Evolutionary conservation across 1,140 invertebrate genomes (phyloP).

Genomic region (Orius laevigatus): DNA sequence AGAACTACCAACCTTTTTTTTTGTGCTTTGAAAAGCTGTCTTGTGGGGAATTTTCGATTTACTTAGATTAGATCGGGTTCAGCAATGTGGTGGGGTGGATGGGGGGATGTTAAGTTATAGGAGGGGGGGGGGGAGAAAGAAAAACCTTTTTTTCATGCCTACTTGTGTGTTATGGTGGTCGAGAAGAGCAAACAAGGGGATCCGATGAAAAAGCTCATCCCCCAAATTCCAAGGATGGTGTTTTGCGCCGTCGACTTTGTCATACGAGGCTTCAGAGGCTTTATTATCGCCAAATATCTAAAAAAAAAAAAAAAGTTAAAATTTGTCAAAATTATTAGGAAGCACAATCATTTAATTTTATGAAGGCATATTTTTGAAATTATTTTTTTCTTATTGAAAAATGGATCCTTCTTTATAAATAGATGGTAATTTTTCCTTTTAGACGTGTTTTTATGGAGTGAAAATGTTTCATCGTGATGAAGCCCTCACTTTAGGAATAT

Average conservation of each 20-base stretch:
- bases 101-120: too few species aligned
- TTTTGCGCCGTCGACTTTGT: constrained; percentile 57
- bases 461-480: too few species aligned
- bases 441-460: background rate
- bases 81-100: too few species aligned
- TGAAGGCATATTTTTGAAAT: background rate
- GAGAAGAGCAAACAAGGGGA: constrained; percentile 70
- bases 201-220: constrained; percentile 55
- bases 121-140: background rate
- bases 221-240: constrained; percentile 69
- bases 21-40: too few species aligned
- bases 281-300: constrained; percentile 83
- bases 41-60: too few species aligned
- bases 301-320: too few species aligned
- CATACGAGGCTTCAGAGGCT: constrained; percentile 70
- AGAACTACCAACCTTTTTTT: too few species aligned
- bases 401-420: background rate
- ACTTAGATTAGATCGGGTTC: too few species aligned
- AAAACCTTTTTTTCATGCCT: constrained; percentile 22
- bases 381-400: background rate
- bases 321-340: background rate
- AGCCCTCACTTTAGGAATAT: too few species aligned
- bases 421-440: background rate
- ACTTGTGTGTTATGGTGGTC: constrained; percentile 54
- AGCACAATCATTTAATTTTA: background rate